A percentile compares a stretch with the other conserved stretches of the same genome.
Evolutionary conservation across 2,113 vertebrate genomes (phyloP).

Genomic region (Tringa solitaria): DNA sequence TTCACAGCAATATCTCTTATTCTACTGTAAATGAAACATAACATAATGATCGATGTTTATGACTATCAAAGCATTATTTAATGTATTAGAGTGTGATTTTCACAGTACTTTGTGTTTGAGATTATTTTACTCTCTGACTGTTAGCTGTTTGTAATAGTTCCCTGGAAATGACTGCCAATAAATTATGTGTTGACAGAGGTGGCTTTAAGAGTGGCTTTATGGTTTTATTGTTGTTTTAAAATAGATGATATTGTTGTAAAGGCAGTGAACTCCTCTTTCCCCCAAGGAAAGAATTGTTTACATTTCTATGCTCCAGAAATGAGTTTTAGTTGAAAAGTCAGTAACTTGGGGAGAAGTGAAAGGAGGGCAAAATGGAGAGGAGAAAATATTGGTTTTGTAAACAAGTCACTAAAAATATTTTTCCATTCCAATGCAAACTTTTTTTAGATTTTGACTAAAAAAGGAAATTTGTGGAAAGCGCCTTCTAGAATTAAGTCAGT

Average conservation of each 20-base stretch:
- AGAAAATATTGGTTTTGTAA: background rate
- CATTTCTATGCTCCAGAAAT: background rate
- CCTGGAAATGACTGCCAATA: conserved; percentile 19
- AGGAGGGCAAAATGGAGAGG: background rate
- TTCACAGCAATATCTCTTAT: background rate
- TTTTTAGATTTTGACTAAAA: background rate
- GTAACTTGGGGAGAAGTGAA: background rate
- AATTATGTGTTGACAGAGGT: background rate
- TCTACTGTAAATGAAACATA: background rate
- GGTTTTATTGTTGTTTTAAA: conserved; percentile 23
- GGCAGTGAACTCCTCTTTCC: background rate
- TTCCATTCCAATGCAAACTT: background rate
- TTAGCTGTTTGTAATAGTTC: background rate
- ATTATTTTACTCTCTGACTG: background rate
- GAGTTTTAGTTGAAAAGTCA: background rate
- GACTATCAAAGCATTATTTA: background rate
- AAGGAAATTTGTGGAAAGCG: background rate
- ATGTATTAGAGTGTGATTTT: background rate
- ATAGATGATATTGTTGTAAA: background rate
- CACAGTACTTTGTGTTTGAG: background rate
- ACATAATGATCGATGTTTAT: background rate
- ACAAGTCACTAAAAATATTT: background rate
- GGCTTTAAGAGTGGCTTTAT: background rate
- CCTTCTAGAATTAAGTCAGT: background rate
- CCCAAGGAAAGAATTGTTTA: background rate